A percentile compares a stretch with the other conserved stretches of the same genome.
Evolutionary conservation across 2,113 vertebrate genomes (phyloP).

Genomic region (Lampris incognitus): DNA sequence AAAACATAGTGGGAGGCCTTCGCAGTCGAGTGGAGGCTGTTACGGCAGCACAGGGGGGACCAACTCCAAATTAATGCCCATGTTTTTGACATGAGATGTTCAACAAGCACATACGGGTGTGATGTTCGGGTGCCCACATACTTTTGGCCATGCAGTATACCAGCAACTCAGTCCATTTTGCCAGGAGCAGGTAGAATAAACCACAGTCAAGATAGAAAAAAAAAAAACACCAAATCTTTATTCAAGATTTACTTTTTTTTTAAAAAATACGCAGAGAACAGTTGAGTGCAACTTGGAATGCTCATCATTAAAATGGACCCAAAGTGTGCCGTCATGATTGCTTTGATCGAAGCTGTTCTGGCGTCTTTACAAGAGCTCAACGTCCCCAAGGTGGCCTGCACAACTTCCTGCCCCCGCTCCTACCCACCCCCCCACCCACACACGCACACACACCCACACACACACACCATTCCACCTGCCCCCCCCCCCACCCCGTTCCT

Average conservation of each 20-base stretch:
- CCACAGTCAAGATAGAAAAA: slow-evolving; percentile 41
- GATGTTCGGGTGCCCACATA: too few relatives aligned
- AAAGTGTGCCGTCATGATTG: slow-evolving; percentile 49
- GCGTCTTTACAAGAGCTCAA: slow-evolving; percentile 10
- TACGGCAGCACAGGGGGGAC: too few relatives aligned
- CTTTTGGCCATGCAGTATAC: too few relatives aligned
- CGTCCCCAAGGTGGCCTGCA: slow-evolving; percentile 29
- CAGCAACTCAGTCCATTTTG: too few relatives aligned
- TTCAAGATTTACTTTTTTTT: slow-evolving; percentile 67
- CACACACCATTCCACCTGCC: too few relatives aligned
- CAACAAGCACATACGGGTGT: too few relatives aligned
- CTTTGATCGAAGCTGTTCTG: slow-evolving; percentile 15
- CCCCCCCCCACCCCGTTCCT: slow-evolving; percentile 28
- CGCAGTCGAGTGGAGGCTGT: too few relatives aligned
- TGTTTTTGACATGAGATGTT: too few relatives aligned
- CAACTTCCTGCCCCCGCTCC: not conserved
- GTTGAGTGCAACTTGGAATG: slow-evolving; percentile 74
- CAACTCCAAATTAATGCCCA: too few relatives aligned
- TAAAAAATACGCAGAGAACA: slow-evolving; percentile 59
- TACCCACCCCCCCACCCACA: not conserved
- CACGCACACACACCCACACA: too few relatives aligned
- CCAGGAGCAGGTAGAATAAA: not conserved
- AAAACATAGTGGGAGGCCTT: too few relatives aligned
- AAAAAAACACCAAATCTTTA: slow-evolving; percentile 83
- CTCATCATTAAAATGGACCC: slow-evolving; percentile 70